Base-by-base conservation (phyloP, 1,140 invertebrate genomes). In the Sminthurinus signatus region DNA sequence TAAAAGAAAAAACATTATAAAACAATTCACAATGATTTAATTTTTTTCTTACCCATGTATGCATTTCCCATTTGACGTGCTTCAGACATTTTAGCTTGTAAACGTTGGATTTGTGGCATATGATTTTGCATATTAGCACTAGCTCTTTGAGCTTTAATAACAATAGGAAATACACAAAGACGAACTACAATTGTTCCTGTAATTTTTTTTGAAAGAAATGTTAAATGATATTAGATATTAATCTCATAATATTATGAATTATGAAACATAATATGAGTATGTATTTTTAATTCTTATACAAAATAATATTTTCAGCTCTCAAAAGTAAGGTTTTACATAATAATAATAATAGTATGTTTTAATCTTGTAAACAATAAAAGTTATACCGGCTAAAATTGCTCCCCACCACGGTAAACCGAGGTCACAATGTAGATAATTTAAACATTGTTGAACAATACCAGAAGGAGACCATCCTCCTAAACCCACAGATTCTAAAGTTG, bases 401-500 rank as follows among this genome's bases (percentile, higher is more conserved):
- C 76, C 83, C 91, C 93, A 96, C 94, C 94, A 98, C 1, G 94
- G 93, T 17, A 96, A 51, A 72, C 85, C 86, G 17, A 80, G 75
- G 1, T 76, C 75, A 42, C 89, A 81, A 76, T 97, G 93, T 12
- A 96, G 44, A 70, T 78, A 86, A 77, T 98, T 93, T 70, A 97
- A 77, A 64, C 78, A 80, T 48, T 85, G 80, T 75, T 96, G 89
- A 1, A 93, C 76, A 0, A 92, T 73, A 2, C 93, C 93, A 14
- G 86, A 75, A 1, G 93, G 93, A 21, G 76, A 78, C 79, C 82
- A 89, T 10, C 86, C 83, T 4, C 36, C 90, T 8, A 97, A 78
- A 8, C 92, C 93, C 44, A 93, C 71, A 62, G 86, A 89, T 2
- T 28, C 29, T 2, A 68, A 50, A 3, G 67, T 56, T 2, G 62